Conservation (phyloP, 2,113 vertebrate species). For the Cryptomyrus ogoouensis region DNA sequence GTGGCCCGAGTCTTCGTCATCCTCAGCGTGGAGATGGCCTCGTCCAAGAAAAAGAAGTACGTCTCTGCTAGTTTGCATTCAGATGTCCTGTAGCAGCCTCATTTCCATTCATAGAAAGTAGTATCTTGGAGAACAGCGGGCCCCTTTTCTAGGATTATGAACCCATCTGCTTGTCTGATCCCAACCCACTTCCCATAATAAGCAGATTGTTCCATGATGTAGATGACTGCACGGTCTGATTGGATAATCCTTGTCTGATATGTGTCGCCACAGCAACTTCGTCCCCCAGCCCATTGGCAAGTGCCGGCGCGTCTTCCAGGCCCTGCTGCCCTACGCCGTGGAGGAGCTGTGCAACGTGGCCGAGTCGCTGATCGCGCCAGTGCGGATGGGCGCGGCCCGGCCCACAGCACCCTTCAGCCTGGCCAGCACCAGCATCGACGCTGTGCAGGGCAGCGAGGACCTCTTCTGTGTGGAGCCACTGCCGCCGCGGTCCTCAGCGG, state of each 20-base stretch:
- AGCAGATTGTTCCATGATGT: background rate
- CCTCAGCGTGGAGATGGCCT: conserved; percentile 99
- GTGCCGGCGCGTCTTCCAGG: conserved; percentile 96
- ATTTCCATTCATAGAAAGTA: background rate
- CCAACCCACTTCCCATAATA: background rate
- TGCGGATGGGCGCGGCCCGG: conserved; percentile 92
- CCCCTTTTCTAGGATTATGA: background rate
- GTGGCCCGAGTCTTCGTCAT: conserved; percentile 97
- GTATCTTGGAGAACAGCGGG: background rate
- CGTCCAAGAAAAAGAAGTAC: conserved; percentile 99
- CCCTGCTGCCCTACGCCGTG: conserved; percentile 88
- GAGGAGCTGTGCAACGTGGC: conserved; percentile 96
- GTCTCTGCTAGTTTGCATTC: background rate
- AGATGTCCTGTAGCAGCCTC: background rate
- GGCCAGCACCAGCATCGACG: conserved; percentile 96
- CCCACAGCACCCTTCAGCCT: conserved; percentile 94
- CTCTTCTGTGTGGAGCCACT: conserved; percentile 95
- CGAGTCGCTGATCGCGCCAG: conserved; percentile 91
- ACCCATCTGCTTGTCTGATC: background rate
- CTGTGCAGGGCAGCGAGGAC: conserved; percentile 96
- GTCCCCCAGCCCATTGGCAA: conserved; percentile 98
- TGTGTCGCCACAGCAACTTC: conserved; percentile 77
- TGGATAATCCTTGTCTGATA: background rate
- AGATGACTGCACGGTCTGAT: background rate
- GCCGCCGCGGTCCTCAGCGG: conserved; percentile 87